These are phyloP conservation scores for Drosophila nr. perissopoda DNA, from an alignment of 2,888 invertebrate species.

Conservation along the genomic window DNA sequence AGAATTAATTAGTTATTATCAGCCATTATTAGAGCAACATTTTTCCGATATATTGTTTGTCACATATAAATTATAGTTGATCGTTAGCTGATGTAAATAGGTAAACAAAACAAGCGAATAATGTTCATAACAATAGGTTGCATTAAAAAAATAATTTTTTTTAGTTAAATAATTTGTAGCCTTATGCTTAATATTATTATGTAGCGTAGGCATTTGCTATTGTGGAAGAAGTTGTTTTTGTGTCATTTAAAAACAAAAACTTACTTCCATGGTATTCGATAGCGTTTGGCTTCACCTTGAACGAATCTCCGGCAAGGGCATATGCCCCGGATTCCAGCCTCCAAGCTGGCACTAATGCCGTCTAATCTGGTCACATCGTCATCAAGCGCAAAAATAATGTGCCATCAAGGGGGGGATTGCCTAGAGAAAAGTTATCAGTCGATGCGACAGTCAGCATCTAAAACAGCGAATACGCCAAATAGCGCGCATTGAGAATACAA, in stretches of 20 bases:
- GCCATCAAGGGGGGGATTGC: slow-evolving; percentile 80
- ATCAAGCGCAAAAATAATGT: slow-evolving; percentile 72
- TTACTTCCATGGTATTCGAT: background rate
- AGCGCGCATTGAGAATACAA: background rate
- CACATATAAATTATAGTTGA: background rate
- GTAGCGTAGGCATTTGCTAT: no score
- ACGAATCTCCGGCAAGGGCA: slow-evolving; percentile 45
- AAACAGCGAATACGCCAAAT: slow-evolving; percentile 17
- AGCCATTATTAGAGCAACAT: background rate
- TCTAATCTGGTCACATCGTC: slow-evolving; percentile 68
- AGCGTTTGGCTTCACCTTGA: slow-evolving; percentile 52
- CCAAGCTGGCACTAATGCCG: slow-evolving; percentile 38
- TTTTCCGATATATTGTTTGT: background rate
- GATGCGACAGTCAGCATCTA: slow-evolving; percentile 14
- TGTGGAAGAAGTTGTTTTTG: background rate
- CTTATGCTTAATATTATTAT: background rate
- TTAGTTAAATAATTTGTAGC: background rate
- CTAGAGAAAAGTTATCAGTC: slow-evolving; percentile 73
- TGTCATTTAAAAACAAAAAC: background rate
- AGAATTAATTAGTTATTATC: background rate
- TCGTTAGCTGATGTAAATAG: background rate
- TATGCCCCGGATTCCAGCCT: slow-evolving; percentile 35
- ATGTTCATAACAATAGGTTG: background rate
- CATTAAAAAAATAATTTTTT: background rate
- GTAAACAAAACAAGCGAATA: background rate